phyloP scores from a whole-genome alignment of 2,113 vertebrate species.

The Lampris megalopsis region DNA sequence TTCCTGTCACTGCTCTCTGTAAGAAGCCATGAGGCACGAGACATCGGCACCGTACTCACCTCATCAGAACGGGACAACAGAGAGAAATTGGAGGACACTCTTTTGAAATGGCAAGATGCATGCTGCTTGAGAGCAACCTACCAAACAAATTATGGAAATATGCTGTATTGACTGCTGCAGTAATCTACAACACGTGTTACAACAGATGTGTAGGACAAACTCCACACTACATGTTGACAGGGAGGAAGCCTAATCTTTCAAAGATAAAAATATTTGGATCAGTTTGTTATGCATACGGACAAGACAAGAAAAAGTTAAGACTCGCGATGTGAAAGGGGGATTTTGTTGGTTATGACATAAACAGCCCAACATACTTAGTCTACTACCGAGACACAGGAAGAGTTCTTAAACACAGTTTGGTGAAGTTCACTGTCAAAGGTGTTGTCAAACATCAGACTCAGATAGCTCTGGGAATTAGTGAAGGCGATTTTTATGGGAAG shows the following conservation, averaged over 20 bases:
- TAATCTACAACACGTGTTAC: conserved; percentile 15
- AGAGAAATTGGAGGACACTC: not conserved
- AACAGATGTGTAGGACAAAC: not conserved
- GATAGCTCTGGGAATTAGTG: not conserved
- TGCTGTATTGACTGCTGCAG: conserved; percentile 18
- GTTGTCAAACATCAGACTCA: not conserved
- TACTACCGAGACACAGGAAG: too few relatives aligned
- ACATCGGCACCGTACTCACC: conserved; percentile 34
- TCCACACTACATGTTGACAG: too few relatives aligned
- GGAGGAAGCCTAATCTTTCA: too few relatives aligned
- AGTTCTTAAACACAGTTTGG: not conserved
- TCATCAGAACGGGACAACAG: conserved; percentile 35
- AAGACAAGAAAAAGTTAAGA: conserved; percentile 12
- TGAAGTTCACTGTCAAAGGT: not conserved
- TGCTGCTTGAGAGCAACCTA: not conserved
- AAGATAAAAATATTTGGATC: too few relatives aligned
- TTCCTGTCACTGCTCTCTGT: conserved; percentile 12
- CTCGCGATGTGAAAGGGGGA: conserved; percentile 1
- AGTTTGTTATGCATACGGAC: not conserved
- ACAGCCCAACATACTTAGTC: not conserved
- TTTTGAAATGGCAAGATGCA: too few relatives aligned
- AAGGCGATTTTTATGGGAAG: not conserved
- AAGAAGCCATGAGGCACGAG: conserved; percentile 19
- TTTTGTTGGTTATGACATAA: conserved; percentile 12
- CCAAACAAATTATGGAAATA: conserved; percentile 25